phyloP scores from a whole-genome alignment of 2,888 invertebrate species.

The Nymphalis urticae region DNA sequence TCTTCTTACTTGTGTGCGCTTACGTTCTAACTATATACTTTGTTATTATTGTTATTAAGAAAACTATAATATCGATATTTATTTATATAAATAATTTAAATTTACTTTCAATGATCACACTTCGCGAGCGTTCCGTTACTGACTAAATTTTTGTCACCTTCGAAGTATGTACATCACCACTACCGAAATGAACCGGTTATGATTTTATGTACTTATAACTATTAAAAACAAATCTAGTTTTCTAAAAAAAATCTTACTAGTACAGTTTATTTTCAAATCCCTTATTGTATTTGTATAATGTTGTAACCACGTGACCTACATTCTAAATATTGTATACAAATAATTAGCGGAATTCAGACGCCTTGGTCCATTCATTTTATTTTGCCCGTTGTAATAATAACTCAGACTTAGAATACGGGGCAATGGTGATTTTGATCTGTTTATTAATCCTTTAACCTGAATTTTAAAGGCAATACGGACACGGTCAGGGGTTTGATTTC shows the following conservation, averaged over 20 bases:
- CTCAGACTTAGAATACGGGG: slow-evolving; percentile 1
- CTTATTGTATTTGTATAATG: slow-evolving; percentile 5
- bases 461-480: neutral
- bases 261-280: neutral
- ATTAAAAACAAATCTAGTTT: neutral
- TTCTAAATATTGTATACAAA: slow-evolving; percentile 5
- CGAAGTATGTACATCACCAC: no score
- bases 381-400: slow-evolving; percentile 13
- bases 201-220: no score
- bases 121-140: no score
- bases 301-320: slow-evolving; percentile 9
- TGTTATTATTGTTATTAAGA: no score
- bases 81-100: no score
- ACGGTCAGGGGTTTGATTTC: neutral
- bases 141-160: no score
- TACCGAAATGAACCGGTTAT: no score
- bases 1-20: no score
- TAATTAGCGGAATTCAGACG: slow-evolving; percentile 14
- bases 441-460: slow-evolving; percentile 1
- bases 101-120: no score
- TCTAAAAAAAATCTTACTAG: no score
- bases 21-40: no score
- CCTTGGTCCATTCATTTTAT: slow-evolving; percentile 3
- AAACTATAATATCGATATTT: no score
- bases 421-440: slow-evolving; percentile 4